phyloP scores from a whole-genome alignment of 2,888 invertebrate genomes.

The Scaptomyza parva region DNA sequence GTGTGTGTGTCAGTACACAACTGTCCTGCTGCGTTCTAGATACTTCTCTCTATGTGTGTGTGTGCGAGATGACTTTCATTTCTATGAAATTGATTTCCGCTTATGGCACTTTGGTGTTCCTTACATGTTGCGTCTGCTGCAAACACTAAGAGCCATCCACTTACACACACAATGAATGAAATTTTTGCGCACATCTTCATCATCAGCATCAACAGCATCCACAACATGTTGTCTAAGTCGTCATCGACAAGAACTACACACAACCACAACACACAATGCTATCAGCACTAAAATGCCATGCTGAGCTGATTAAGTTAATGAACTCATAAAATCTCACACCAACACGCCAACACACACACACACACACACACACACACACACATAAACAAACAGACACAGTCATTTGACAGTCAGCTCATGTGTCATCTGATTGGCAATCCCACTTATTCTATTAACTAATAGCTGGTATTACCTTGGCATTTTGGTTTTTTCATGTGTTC shows the following conservation, averaged over 20 bases:
- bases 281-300: conserved; percentile 2
- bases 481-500: background rate
- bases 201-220: conserved; percentile 12
- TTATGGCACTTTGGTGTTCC: conserved; percentile 76
- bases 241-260: background rate
- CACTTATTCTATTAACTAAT: background rate
- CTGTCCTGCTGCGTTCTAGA: conserved; percentile 31
- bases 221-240: conserved; percentile 2
- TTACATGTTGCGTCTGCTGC: conserved; percentile 56
- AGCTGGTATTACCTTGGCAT: background rate
- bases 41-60: conserved; percentile 16
- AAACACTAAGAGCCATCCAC: conserved; percentile 13
- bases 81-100: conserved; percentile 76
- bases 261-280: background rate
- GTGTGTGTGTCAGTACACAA: conserved; percentile 39
- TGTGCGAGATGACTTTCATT: conserved; percentile 60
- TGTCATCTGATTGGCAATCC: background rate
- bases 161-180: conserved; percentile 12
- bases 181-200: conserved; percentile 3
- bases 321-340: conserved; percentile 5
- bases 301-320: conserved; percentile 21
- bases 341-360: too few relatives aligned
- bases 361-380: too few relatives aligned
- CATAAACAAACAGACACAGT: too few relatives aligned
- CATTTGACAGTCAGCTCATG: background rate